Conservation (phyloP, 2,888 invertebrate genomes). For the Lithophane leautieri region DNA sequence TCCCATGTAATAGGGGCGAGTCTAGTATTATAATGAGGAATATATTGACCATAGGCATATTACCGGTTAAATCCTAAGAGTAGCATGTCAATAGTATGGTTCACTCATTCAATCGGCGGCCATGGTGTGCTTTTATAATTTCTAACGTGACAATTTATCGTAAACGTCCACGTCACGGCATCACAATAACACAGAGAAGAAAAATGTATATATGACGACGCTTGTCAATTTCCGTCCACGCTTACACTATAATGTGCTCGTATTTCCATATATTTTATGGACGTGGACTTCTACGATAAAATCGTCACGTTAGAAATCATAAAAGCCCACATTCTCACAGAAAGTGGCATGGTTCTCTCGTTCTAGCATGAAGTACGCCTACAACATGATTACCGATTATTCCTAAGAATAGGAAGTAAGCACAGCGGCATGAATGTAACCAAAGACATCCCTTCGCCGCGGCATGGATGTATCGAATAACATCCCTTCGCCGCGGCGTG, state of each 20-base stretch:
- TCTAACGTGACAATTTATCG: not conserved
- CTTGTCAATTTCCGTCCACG: not conserved
- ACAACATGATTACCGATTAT: conserved; percentile 9
- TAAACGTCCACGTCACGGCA: not conserved
- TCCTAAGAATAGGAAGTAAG: conserved; percentile 1
- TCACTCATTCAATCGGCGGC: not conserved
- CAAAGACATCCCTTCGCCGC: not conserved
- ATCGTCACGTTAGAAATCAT: not conserved
- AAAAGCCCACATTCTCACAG: not conserved
- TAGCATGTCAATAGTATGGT: not conserved
- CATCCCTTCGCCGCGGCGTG: too few relatives aligned
- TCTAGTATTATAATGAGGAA: conserved; percentile 23
- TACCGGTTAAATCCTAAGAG: not conserved
- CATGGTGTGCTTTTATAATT: not conserved
- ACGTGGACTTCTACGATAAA: not conserved
- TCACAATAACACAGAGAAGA: not conserved
- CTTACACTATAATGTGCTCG: too few relatives aligned
- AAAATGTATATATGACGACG: not conserved
- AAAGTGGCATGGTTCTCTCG: not conserved
- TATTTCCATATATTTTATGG: too few relatives aligned
- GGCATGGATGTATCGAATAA: not conserved
- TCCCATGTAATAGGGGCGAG: not conserved
- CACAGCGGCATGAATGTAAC: not conserved
- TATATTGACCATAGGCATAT: not conserved
- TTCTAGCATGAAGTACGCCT: not conserved